Base-by-base conservation (phyloP, 2,113 vertebrate species). In the Neoarius graeffei region DNA sequence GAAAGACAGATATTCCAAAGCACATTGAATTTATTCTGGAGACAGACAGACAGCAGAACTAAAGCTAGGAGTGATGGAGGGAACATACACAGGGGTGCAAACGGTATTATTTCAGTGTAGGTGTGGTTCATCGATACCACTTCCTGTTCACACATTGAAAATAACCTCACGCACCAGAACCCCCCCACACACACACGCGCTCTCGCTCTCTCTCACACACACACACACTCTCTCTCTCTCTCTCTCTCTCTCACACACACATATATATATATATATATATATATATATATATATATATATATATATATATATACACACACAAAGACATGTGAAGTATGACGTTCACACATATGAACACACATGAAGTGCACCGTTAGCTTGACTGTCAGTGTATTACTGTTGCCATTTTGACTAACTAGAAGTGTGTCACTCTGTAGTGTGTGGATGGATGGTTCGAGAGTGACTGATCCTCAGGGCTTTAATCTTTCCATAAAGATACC, bases 101-200 rank as follows among this genome's bases (percentile, higher is more conserved):
- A n/a, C n/a, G n/a, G 35, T 83, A 60, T 83, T 83, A 52, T 83
- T 81, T 81, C 76, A 82, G 56, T 30, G 10, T n/a, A 80, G 62
- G 82, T 19, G 62, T 67, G 62, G 82, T 52, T 67, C 84, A 73
- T n/a, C 35, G 2, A 42, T 52, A 64, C 30, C 30, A n/a, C n/a
- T 73, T 83, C 48, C 64, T 57, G 71, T 83, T 66, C 76, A 82
- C 42, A 83, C 42, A 83, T 59, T 15, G 17, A 59, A 81, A 81
- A 81, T 23, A 81, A 57, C 54, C 54, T 30, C 52, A 80, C 15
- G 17, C 27, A 57, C 54, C 79, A 81, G 7, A 79, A 25, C 23
- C 42, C 3, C 42, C 3, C 42, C 77, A 66, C 10, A 42, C 14
- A 81, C 56, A 9, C 1, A 48, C 71, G 8, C 7, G 20, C 35